Conservation (phyloP, 2,113 vertebrate species). For the Barnardius zonarius region DNA sequence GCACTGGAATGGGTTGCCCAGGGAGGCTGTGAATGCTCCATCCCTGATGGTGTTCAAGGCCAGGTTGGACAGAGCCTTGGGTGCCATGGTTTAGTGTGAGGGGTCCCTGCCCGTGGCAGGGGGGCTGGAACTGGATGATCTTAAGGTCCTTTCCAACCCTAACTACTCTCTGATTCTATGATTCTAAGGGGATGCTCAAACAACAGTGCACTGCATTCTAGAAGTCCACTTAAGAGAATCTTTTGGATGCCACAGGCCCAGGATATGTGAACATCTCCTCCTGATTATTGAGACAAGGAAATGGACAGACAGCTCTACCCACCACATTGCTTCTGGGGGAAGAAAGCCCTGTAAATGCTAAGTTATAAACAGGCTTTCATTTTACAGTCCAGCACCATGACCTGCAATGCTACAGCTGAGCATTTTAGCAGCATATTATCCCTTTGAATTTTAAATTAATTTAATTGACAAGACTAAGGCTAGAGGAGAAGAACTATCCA, state of each 20-base stretch:
- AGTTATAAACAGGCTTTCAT: slow-evolving; percentile 18
- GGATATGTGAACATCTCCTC: neutral
- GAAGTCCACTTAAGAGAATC: neutral
- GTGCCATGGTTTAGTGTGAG: neutral
- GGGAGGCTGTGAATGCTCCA: neutral
- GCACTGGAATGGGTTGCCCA: neutral
- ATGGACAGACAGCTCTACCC: neutral
- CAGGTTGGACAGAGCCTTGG: neutral
- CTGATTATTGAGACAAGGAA: neutral
- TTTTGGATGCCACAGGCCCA: neutral
- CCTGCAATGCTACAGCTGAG: slow-evolving; percentile 31
- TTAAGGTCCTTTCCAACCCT: neutral
- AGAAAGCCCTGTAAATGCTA: neutral
- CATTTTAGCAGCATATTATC: slow-evolving; percentile 24
- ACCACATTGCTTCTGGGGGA: neutral
- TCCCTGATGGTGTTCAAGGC: neutral
- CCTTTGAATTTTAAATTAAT: slow-evolving; percentile 49
- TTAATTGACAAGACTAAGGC: slow-evolving; percentile 45
- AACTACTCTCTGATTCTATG: too few relatives aligned
- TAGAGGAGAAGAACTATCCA: neutral
- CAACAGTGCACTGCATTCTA: fast-evolving
- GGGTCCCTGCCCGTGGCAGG: neutral
- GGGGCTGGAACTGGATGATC: neutral
- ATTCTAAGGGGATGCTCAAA: neutral
- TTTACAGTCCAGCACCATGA: slow-evolving; percentile 7